Conservation (phyloP, 2,797 vertebrate species). For the Chelon labrosus region DNA sequence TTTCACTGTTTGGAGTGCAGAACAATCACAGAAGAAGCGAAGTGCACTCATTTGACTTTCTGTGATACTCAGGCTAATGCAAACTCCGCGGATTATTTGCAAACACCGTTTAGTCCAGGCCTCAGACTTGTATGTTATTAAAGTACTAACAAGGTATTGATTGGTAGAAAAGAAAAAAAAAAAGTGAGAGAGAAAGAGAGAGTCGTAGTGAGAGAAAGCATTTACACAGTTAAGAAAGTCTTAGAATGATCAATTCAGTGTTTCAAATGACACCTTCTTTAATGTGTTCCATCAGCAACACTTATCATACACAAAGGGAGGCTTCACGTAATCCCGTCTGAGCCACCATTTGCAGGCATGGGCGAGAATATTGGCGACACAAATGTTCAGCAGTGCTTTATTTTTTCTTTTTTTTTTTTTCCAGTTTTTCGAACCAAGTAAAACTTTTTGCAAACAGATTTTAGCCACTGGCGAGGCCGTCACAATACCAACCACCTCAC, state of each 20-base stretch:
- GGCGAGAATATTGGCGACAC: conserved; percentile 22
- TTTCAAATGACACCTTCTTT: conserved; percentile 49
- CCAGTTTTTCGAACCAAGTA: conserved; percentile 47
- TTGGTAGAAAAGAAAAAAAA: conserved; percentile 58
- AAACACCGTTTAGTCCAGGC: conserved; percentile 56
- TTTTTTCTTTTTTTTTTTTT: conserved; percentile 20
- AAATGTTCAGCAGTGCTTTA: conserved; percentile 33
- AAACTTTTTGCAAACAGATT: conserved; percentile 54
- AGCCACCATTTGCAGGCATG: conserved; percentile 50
- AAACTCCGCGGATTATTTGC: conserved; percentile 51
- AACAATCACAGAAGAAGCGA: conserved; percentile 35
- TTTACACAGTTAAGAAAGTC: conserved; percentile 68
- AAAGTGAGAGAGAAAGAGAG: conserved; percentile 59
- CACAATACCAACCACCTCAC: conserved; percentile 41
- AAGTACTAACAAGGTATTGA: conserved; percentile 78
- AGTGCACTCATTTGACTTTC: conserved; percentile 47
- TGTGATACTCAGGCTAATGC: conserved; percentile 25
- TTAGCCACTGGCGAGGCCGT: conserved; percentile 49
- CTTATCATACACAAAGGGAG: conserved; percentile 35
- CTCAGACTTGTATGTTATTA: conserved; percentile 66
- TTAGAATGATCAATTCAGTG: conserved; percentile 46
- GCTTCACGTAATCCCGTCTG: conserved; percentile 30
- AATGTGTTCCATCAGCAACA: conserved; percentile 45
- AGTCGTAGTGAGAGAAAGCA: conserved; percentile 57
- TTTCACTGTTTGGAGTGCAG: conserved; percentile 36